Evolutionary conservation across 2,797 vertebrate species (phyloP).

Genomic region (Bufotes viridis): DNA sequence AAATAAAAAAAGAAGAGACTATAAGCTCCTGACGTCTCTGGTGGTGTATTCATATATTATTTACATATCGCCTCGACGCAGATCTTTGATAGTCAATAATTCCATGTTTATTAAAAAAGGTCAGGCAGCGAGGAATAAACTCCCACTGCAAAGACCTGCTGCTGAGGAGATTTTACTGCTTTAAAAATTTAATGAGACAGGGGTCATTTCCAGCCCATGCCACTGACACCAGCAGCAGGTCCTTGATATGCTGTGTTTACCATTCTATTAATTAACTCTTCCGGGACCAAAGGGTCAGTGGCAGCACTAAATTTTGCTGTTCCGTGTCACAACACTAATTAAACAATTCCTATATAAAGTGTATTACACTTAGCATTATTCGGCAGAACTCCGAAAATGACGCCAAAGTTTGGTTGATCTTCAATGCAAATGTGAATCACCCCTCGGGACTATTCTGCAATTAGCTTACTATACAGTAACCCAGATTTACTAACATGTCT

Average conservation of each 20-base stretch:
- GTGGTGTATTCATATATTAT: slow-evolving; percentile 61
- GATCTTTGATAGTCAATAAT: slow-evolving; percentile 62
- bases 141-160: slow-evolving; percentile 56
- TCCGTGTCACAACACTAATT: not conserved
- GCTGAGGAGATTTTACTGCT: slow-evolving; percentile 42
- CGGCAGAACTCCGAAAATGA: not conserved
- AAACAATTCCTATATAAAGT: not conserved
- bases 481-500: too few species aligned
- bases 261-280: slow-evolving; percentile 40
- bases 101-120: slow-evolving; percentile 63
- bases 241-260: slow-evolving; percentile 35
- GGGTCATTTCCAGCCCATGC: slow-evolving; percentile 37
- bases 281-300: slow-evolving; percentile 12
- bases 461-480: not conserved
- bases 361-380: not conserved
- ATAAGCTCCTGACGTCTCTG: slow-evolving; percentile 21
- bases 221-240: slow-evolving; percentile 33
- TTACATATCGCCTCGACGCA: slow-evolving; percentile 56
- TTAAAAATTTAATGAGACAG: slow-evolving; percentile 56
- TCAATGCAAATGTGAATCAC: not conserved
- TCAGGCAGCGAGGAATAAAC: slow-evolving; percentile 57
- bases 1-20: slow-evolving; percentile 35
- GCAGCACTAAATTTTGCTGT: not conserved
- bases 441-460: not conserved
- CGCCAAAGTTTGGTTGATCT: not conserved